Evolutionary conservation across 1,140 invertebrate species (phyloP).

Genomic region (Periplaneta americana): DNA sequence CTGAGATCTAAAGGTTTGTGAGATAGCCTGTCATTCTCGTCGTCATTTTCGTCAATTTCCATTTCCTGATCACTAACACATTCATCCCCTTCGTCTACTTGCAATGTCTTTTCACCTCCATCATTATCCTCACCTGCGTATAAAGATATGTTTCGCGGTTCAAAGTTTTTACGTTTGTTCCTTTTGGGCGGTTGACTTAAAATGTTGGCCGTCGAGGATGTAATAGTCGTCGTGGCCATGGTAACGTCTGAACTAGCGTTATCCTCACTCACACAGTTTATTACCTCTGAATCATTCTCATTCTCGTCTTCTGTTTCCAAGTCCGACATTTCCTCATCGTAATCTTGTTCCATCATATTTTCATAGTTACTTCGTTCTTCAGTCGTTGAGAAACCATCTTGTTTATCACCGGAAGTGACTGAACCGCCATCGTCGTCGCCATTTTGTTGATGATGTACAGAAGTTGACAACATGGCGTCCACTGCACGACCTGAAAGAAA

Average conservation of each 20-base stretch:
- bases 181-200: slow-evolving; percentile 17
- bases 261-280: not conserved
- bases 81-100: not conserved
- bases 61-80: not conserved
- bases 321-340: slow-evolving; percentile 4
- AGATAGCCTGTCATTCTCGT: not conserved
- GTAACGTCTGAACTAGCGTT: not conserved
- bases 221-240: not conserved
- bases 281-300: not conserved
- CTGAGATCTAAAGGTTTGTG: slow-evolving; percentile 28
- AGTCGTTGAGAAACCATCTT: not conserved
- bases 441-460: not conserved
- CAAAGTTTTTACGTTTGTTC: slow-evolving; percentile 46
- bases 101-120: slow-evolving; percentile 10
- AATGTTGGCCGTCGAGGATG: not conserved
- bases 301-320: not conserved
- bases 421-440: slow-evolving; percentile 1
- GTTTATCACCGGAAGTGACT: not conserved
- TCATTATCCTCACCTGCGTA: slow-evolving; percentile 21
- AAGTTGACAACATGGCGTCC: not conserved
- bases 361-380: not conserved
- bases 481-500: not conserved
- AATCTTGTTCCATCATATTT: not conserved
- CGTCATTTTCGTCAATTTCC: slow-evolving; percentile 18
- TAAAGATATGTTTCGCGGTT: slow-evolving; percentile 39